Percentiles rank a stretch among this genome's conserved stretches.
Evolutionary conservation across 2,797 vertebrate genomes (phyloP).

Genomic region (Acanthis flammea): DNA sequence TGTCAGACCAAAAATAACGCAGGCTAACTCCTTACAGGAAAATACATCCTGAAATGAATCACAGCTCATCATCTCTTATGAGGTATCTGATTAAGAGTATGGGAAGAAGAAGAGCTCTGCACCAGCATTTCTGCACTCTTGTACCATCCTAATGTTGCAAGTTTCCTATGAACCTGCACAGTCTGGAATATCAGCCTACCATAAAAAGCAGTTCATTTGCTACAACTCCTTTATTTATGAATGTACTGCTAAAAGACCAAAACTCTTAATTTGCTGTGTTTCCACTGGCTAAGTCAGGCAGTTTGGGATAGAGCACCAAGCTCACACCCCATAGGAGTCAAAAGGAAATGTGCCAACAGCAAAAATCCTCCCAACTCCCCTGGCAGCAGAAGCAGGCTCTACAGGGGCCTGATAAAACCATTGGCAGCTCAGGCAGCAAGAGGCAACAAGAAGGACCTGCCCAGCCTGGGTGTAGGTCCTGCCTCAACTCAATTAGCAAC

Average conservation of each 20-base stretch:
- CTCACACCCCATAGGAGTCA: accelerated
- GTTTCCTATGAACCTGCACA: neutral
- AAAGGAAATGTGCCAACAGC: neutral
- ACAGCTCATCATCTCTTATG: neutral
- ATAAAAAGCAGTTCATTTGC: neutral
- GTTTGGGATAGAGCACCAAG: neutral
- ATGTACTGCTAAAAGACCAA: neutral
- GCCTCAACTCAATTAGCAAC: neutral
- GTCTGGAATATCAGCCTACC: neutral
- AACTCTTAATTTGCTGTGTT: neutral
- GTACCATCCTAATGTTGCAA: neutral
- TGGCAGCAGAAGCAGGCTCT: neutral
- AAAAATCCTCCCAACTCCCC: neutral
- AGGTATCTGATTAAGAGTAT: neutral
- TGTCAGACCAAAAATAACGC: neutral
- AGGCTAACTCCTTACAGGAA: neutral
- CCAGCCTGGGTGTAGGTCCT: neutral
- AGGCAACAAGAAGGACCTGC: neutral
- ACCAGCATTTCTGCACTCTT: neutral
- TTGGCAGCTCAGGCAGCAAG: neutral
- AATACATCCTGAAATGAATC: neutral
- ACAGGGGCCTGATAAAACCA: neutral
- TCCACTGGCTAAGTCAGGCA: neutral
- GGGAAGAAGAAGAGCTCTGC: neutral
- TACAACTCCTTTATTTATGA: neutral